Base-by-base conservation (phyloP, 2,797 vertebrate species). In the Balearica regulorum region DNA sequence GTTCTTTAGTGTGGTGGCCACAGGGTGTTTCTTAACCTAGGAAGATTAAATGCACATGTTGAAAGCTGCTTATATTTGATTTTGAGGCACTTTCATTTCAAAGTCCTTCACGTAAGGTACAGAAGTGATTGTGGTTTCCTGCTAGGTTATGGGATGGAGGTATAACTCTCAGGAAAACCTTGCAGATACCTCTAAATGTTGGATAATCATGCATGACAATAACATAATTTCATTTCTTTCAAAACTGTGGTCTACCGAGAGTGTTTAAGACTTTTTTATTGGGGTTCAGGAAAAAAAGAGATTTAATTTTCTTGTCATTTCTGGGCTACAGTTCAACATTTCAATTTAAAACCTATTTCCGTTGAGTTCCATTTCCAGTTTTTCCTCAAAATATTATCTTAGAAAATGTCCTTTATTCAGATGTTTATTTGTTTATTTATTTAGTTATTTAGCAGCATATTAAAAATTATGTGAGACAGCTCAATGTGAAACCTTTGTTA, bases 1-100 rank as follows among this genome's bases (percentile, higher is more conserved):
- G 97, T 98, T 98, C 98, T 98, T 98, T 98, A 97, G 97, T 98
- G 98, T 97, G 98, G 98, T 98, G 98, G 98, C 98, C 98, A 98
- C 97, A 94, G 98, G 98, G 98, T 98, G 97, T 98, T 99, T 99
- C 98, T 97, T 93, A 98, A 99, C 98, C 97, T 97, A 93, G 83
- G 85, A 96, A 98, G 98, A 98, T 98, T 98, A 98, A 98, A 98
- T 94, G 97, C 99, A 98, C 97, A 98, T 98, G 98, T 98, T 94
- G 92, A 94, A 96, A 96, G 95, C 96, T 99, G 96, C 97, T 98
- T 97, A 96, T 97, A 98, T 97, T 97, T 95, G 98, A 97, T 97
- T 97, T 91, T 94, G 97, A 94, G 96, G 93, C 95, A 76, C 90
- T 98, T 98, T 97, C 80, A 91, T 98, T 98, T 97, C 97, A 96